Conservation (phyloP, 2,113 vertebrate species). For the Channa argus region DNA sequence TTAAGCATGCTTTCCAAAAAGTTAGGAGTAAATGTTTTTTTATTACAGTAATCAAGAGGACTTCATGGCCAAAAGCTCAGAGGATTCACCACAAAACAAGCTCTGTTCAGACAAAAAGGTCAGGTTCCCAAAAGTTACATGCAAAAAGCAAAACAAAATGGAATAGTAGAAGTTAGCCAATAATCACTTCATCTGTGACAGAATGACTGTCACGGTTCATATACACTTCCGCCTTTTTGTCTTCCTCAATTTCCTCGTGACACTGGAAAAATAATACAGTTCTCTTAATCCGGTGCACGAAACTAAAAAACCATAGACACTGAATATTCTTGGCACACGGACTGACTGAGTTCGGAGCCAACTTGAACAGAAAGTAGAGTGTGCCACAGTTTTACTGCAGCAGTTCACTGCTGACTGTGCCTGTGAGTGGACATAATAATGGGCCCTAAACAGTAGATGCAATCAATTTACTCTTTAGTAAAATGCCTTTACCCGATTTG, state of each 20-base stretch:
- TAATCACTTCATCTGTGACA: not conserved
- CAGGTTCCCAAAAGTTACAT: too few species aligned
- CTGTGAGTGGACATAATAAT: slow-evolving; percentile 8
- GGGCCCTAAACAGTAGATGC: not conserved
- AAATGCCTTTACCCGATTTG: too few species aligned
- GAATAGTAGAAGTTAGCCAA: not conserved
- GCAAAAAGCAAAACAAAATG: too few species aligned
- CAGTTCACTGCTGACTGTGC: too few species aligned
- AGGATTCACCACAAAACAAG: too few species aligned
- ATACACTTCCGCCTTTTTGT: not conserved
- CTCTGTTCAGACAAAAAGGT: too few species aligned
- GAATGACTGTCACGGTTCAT: slow-evolving; percentile 33
- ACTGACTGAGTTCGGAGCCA: not conserved
- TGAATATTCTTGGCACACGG: not conserved
- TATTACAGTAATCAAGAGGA: too few species aligned
- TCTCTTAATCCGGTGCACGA: slow-evolving; percentile 10
- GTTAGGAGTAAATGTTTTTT: too few species aligned
- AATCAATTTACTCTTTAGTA: too few species aligned
- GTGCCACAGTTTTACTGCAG: not conserved
- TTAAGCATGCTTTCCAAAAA: too few species aligned
- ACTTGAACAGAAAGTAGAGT: slow-evolving; percentile 3
- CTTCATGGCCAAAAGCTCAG: too few species aligned
- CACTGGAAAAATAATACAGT: not conserved
- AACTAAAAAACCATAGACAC: not conserved
- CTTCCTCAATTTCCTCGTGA: slow-evolving; percentile 1